phyloP scores from a whole-genome alignment of 2,797 vertebrate species.

The Phataginus tetradactyla region DNA sequence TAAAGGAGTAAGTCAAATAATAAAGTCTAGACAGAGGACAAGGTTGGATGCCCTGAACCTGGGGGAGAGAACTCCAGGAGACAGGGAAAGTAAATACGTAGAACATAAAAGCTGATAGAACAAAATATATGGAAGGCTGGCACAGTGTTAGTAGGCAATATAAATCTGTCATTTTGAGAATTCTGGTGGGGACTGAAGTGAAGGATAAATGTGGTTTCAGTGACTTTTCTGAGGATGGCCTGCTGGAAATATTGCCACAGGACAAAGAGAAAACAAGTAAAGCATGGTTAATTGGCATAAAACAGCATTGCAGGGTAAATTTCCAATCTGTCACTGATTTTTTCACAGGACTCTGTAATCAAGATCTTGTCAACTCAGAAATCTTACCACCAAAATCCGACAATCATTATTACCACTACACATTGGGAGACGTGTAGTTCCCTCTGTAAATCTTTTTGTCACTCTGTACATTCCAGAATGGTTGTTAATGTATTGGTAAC shows the following conservation, averaged over 20 bases:
- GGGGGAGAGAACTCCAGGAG: neutral
- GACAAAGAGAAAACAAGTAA: neutral
- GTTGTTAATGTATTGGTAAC: neutral
- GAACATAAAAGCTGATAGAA: neutral
- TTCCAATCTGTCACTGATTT: neutral
- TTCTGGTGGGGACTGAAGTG: conserved; percentile 7
- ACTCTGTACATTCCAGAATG: neutral
- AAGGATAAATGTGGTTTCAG: conserved; percentile 10
- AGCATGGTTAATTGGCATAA: neutral
- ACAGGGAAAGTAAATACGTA: conserved; percentile 47
- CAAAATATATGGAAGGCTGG: neutral
- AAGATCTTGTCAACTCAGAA: neutral
- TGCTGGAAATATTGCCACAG: conserved; percentile 41
- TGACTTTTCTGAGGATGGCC: conserved; percentile 4
- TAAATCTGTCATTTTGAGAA: conserved; percentile 32
- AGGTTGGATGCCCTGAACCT: neutral
- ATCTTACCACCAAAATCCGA: neutral
- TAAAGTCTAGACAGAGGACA: conserved; percentile 36
- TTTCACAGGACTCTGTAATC: neutral
- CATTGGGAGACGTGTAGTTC: neutral
- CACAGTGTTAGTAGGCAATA: neutral
- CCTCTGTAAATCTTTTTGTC: neutral
- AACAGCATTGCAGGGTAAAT: neutral
- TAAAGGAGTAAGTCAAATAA: neutral
- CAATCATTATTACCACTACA: neutral